Percentiles rank a stretch among this genome's conserved stretches.
Conservation (phyloP, 2,888 invertebrate species). For the Sipha maydis region DNA sequence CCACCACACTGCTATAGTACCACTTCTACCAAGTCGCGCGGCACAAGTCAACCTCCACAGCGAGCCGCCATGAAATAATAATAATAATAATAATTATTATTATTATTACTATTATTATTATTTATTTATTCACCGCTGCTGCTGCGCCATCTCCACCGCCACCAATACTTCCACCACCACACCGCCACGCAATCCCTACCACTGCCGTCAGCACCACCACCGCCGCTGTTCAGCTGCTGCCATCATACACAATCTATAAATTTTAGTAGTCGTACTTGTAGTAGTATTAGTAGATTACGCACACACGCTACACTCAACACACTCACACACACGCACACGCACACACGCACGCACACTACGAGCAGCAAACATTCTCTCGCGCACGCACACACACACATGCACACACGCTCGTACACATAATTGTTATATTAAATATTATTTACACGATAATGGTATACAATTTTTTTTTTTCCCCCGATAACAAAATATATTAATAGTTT, state of each 20-base stretch:
- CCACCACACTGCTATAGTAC: background rate
- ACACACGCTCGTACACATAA: slow-evolving; percentile 13
- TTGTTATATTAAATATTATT: slow-evolving; percentile 35
- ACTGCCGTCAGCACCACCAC: background rate
- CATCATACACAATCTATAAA: background rate
- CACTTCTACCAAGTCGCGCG: background rate
- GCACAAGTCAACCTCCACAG: background rate
- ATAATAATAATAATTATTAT: background rate
- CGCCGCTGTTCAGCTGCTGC: background rate
- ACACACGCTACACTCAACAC: background rate
- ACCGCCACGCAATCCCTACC: background rate
- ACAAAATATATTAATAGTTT: slow-evolving; percentile 5
- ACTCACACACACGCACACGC: background rate
- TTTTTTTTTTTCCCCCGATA: slow-evolving; percentile 16
- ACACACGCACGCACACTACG: background rate
- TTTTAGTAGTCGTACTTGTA: slow-evolving; percentile 6
- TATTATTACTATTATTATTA: slow-evolving; percentile 21
- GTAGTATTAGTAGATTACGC: slow-evolving; percentile 23
- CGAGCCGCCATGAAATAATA: slow-evolving; percentile 6
- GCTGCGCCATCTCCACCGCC: background rate
- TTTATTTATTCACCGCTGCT: background rate
- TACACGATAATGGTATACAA: slow-evolving; percentile 25
- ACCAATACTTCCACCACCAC: background rate
- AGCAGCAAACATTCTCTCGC: background rate
- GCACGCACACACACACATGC: background rate